Evolutionary conservation across 2,113 vertebrate species (phyloP).

Genomic region (Aphyosemion australe): DNA sequence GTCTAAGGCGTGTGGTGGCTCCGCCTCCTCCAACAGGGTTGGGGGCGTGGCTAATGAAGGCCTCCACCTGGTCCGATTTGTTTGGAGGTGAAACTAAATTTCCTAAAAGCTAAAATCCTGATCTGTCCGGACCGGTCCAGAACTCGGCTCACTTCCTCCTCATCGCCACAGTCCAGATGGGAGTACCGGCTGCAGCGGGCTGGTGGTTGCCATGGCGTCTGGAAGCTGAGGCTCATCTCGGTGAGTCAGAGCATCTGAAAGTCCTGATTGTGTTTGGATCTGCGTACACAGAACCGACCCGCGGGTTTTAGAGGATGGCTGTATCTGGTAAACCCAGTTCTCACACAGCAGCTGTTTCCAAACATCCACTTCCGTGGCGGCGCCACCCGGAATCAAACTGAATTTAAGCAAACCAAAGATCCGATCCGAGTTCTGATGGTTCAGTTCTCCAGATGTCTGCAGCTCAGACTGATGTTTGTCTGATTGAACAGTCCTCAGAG

Average conservation of each 20-base stretch:
- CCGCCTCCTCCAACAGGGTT: slow-evolving; percentile 23
- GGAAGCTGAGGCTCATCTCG: slow-evolving; percentile 6
- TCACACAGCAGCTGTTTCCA: neutral
- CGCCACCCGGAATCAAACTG: neutral
- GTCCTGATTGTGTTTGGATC: slow-evolving; percentile 6
- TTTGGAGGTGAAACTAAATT: neutral
- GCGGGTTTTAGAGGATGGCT: slow-evolving; percentile 5
- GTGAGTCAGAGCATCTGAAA: slow-evolving; percentile 21
- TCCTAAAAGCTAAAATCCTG: slow-evolving; percentile 43
- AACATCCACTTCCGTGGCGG: neutral
- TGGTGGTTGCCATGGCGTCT: slow-evolving; percentile 8
- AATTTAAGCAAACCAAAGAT: slow-evolving; percentile 8
- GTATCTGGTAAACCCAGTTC: slow-evolving; percentile 6
- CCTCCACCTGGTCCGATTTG: neutral
- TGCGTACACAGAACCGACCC: neutral
- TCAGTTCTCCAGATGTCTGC: neutral
- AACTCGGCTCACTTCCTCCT: slow-evolving; percentile 27
- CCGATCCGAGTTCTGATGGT: neutral
- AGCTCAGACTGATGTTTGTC: neutral
- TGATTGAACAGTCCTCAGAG: slow-evolving; percentile 1
- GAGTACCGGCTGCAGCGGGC: slow-evolving; percentile 7
- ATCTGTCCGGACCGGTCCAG: slow-evolving; percentile 24
- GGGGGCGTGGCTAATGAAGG: slow-evolving; percentile 46
- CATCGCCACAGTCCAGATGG: slow-evolving; percentile 11
- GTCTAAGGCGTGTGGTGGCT: slow-evolving; percentile 61